Conservation (phyloP, 2,888 invertebrate species). For the Scaeva pyrastri region DNA sequence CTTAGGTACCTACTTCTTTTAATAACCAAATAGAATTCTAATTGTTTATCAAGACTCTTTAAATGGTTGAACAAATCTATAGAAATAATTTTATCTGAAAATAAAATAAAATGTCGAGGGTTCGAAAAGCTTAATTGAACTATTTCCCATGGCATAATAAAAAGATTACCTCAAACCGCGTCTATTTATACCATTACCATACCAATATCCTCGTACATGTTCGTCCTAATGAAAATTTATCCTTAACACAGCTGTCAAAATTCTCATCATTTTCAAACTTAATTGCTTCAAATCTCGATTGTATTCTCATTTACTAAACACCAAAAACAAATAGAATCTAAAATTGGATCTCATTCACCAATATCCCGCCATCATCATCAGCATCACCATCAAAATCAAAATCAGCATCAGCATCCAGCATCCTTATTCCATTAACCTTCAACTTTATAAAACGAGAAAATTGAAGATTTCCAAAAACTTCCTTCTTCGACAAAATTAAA, state of each 20-base stretch:
- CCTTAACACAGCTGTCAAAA: neutral
- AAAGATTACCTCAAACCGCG: too few species aligned
- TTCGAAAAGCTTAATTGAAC: too few species aligned
- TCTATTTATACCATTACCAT: too few species aligned
- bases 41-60: too few species aligned
- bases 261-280: slow-evolving; percentile 16
- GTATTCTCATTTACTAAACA: neutral
- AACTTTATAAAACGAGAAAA: slow-evolving; percentile 29
- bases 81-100: too few species aligned
- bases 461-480: slow-evolving; percentile 19
- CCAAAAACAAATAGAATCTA: slow-evolving; percentile 1
- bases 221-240: neutral
- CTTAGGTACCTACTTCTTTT: too few species aligned
- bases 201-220: too few species aligned
- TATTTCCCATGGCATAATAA: too few species aligned
- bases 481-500: slow-evolving; percentile 37
- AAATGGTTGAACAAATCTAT: too few species aligned
- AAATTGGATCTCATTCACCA: slow-evolving; percentile 6
- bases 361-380: neutral
- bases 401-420: too few species aligned
- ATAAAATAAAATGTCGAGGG: too few species aligned
- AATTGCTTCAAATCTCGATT: slow-evolving; percentile 6
- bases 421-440: neutral
- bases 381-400: neutral
- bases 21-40: too few species aligned